Evolutionary conservation across 1,140 invertebrate genomes (phyloP).

Genomic region (Scaptomyza pallida): DNA sequence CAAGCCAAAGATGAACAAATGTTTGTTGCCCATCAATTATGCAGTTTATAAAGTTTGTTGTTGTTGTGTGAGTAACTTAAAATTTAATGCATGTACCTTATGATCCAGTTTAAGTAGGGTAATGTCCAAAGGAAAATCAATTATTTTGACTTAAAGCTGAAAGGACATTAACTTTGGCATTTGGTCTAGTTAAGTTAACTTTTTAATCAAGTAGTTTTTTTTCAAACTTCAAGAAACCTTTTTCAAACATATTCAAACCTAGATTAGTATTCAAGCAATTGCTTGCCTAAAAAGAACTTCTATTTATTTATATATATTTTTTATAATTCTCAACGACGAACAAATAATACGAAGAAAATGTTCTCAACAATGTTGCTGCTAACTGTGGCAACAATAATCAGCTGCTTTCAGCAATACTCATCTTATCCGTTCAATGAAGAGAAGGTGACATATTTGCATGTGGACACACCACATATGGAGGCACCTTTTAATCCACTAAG

Average conservation of each 20-base stretch:
- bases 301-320: no score
- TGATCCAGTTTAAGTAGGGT: neutral
- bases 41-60: constrained; percentile 3
- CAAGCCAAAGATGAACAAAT: constrained; percentile 8
- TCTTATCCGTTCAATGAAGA: neutral
- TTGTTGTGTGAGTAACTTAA: neutral
- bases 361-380: neutral
- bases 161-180: neutral
- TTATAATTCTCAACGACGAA: no score
- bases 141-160: neutral
- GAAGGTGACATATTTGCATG: constrained; percentile 34
- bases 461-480: constrained; percentile 10
- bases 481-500: neutral
- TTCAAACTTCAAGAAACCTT: no score
- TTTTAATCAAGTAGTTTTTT: no score
- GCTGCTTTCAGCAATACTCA: neutral
- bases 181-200: no score
- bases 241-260: no score
- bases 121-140: neutral
- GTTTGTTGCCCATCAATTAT: constrained; percentile 21
- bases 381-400: neutral
- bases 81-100: neutral
- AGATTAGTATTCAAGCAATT: no score
- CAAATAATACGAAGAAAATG: neutral
- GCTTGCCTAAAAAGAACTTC: no score